Conservation (phyloP, 2,113 vertebrate genomes). For the Siniperca chuatsi region DNA sequence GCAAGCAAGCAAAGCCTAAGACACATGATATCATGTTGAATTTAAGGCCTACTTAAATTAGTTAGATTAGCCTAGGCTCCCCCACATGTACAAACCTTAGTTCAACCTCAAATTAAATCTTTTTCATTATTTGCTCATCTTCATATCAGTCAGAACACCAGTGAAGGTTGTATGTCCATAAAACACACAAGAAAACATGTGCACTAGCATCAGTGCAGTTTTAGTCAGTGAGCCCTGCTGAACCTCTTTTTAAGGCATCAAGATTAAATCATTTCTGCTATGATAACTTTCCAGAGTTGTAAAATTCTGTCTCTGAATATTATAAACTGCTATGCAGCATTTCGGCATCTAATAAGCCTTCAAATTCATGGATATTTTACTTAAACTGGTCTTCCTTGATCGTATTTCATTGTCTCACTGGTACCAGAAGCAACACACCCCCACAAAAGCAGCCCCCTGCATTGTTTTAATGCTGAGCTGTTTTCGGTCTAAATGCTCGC, state of each 20-base stretch:
- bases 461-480: no score
- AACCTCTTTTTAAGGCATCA: background rate
- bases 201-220: background rate
- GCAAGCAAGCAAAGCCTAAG: background rate
- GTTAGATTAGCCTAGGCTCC: conserved; percentile 2
- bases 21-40: background rate
- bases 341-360: no score
- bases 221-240: background rate
- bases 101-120: conserved; percentile 21
- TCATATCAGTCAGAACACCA: conserved; percentile 4
- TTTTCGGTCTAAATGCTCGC: no score
- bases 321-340: no score
- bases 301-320: background rate
- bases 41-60: background rate
- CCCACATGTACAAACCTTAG: background rate
- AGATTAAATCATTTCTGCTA: background rate
- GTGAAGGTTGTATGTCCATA: background rate
- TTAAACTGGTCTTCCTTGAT: no score
- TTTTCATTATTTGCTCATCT: background rate
- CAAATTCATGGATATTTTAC: no score
- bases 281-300: background rate
- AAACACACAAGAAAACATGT: background rate
- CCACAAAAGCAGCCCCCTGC: no score
- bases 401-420: no score
- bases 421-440: no score